phyloP scores from a whole-genome alignment of 2,797 vertebrate genomes.

The Poecilia velifera region DNA sequence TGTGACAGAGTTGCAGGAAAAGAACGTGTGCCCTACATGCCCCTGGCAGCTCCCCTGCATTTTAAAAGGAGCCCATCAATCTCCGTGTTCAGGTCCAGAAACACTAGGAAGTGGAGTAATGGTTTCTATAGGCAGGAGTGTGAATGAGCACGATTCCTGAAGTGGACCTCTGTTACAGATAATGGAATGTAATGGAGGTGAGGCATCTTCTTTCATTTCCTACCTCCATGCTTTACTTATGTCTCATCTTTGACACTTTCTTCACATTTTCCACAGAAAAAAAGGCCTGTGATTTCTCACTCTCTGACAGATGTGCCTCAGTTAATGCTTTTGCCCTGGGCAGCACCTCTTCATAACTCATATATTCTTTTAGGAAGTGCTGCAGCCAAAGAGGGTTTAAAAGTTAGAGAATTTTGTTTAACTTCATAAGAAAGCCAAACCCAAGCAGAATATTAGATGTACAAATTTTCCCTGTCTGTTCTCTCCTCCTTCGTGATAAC shows the following conservation, averaged over 20 bases:
- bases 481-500: conserved; percentile 44
- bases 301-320: conserved; percentile 43
- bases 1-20: conserved; percentile 46
- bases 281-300: conserved; percentile 28
- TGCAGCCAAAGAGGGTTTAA: conserved; percentile 41
- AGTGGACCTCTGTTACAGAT: conserved; percentile 49
- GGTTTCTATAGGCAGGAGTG: conserved; percentile 19
- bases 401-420: conserved; percentile 34
- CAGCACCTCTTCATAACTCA: conserved; percentile 48
- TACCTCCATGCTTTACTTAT: conserved; percentile 22
- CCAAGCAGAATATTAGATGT: conserved; percentile 41
- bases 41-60: conserved; percentile 60
- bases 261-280: conserved; percentile 25
- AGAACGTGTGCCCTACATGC: conserved; percentile 44
- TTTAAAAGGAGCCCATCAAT: conserved; percentile 65
- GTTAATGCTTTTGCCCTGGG: conserved; percentile 56
- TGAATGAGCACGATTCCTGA: conserved; percentile 21
- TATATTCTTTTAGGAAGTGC: conserved; percentile 53
- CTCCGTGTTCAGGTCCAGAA: conserved; percentile 49
- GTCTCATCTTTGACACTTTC: conserved; percentile 21
- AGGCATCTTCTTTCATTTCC: conserved; percentile 21
- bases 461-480: conserved; percentile 49
- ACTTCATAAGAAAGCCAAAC: conserved; percentile 34
- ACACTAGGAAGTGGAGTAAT: conserved; percentile 36
- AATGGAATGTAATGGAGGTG: conserved; percentile 53